phyloP scores from a whole-genome alignment of 2,113 vertebrate genomes.

The Psilopsiagon aurifrons region DNA sequence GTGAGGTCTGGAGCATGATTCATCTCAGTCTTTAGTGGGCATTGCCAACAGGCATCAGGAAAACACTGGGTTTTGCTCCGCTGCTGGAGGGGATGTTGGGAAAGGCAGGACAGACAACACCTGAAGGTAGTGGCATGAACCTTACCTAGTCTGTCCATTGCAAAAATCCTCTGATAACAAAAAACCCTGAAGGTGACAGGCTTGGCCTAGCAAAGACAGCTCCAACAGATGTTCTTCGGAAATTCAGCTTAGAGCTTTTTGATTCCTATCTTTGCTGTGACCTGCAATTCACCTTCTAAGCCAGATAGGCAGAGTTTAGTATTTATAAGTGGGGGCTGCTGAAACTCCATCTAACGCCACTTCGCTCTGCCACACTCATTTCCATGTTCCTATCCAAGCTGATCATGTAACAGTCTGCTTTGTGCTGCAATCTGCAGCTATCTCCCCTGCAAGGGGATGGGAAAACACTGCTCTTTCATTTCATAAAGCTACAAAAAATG shows the following conservation, averaged over 20 bases:
- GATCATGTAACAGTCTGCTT: neutral
- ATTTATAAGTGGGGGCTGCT: constrained; percentile 40
- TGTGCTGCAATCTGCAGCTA: neutral
- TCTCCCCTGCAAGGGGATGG: neutral
- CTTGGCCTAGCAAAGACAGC: neutral
- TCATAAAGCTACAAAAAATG: neutral
- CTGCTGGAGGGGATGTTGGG: accelerated
- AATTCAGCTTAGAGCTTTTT: constrained; percentile 10
- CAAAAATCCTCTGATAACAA: neutral
- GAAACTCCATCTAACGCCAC: neutral
- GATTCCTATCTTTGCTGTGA: constrained; percentile 38
- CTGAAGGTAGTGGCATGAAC: accelerated
- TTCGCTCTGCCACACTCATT: neutral
- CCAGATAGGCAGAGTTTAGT: neutral
- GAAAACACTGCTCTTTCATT: neutral
- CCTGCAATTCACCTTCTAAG: constrained; percentile 3
- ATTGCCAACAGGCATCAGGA: neutral
- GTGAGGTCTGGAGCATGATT: accelerated
- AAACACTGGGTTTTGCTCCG: neutral
- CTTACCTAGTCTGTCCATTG: accelerated
- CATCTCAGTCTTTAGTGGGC: accelerated
- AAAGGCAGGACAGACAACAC: neutral
- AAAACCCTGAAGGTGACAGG: neutral
- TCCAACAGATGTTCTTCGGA: constrained; percentile 1
- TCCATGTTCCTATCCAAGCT: constrained; percentile 14